These are phyloP conservation scores for Fragum sueziense DNA, from an alignment of 2,888 invertebrate genomes.

Conservation along the genomic window DNA sequence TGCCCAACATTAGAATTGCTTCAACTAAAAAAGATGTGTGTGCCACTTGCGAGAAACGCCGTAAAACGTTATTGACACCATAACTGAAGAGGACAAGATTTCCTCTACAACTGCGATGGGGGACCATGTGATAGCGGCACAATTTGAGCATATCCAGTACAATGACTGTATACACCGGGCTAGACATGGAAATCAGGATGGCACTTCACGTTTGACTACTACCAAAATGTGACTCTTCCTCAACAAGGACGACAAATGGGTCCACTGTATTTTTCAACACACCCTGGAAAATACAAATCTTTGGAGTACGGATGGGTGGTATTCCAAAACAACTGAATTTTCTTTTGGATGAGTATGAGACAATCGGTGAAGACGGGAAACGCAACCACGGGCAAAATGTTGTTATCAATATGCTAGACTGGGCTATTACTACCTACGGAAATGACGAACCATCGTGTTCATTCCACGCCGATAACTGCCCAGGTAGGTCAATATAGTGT, in stretches of 20 bases:
- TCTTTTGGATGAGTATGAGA: slow-evolving; percentile 42
- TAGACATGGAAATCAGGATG: background rate
- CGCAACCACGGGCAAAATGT: slow-evolving; percentile 41
- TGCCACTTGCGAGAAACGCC: slow-evolving; percentile 24
- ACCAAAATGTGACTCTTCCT: slow-evolving; percentile 31
- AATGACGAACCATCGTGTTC: slow-evolving; percentile 5
- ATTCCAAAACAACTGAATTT: slow-evolving; percentile 37
- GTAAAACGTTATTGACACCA: slow-evolving; percentile 18
- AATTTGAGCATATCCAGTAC: slow-evolving; percentile 9
- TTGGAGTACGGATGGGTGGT: slow-evolving; percentile 44
- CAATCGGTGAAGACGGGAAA: slow-evolving; percentile 36
- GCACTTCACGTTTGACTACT: slow-evolving; percentile 40
- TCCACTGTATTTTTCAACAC: slow-evolving; percentile 36
- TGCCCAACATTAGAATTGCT: slow-evolving; percentile 31
- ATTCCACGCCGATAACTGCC: slow-evolving; percentile 40
- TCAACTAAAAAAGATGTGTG: slow-evolving; percentile 38
- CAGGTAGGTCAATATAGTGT: no score
- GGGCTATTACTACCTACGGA: slow-evolving; percentile 10
- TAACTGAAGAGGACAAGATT: slow-evolving; percentile 33
- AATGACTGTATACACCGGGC: slow-evolving; percentile 11
- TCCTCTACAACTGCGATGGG: slow-evolving; percentile 4
- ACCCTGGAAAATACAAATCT: slow-evolving; percentile 44
- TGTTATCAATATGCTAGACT: slow-evolving; percentile 43
- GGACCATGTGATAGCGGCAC: slow-evolving; percentile 17
- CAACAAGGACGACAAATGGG: slow-evolving; percentile 34